phyloP scores from a whole-genome alignment of 64 coral and sea anemone genomes.

The Montipora sp. region DNA sequence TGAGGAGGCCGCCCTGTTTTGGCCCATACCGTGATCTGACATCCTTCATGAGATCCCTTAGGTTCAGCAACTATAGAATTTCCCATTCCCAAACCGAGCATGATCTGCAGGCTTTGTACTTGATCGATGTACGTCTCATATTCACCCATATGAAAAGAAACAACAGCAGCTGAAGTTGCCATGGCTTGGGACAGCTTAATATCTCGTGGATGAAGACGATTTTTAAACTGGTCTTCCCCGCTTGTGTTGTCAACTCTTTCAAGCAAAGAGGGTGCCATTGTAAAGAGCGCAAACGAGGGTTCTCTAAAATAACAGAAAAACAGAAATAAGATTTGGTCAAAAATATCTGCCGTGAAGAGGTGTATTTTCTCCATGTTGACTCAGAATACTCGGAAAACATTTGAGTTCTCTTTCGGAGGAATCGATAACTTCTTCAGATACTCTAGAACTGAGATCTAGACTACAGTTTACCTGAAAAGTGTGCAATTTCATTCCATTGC shows the following conservation, averaged over 20 bases:
- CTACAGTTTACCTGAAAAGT: no score
- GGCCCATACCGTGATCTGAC: background rate
- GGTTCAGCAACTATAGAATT: slow-evolving; percentile 1
- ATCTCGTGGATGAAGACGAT: slow-evolving; percentile 62
- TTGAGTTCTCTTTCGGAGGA: no score
- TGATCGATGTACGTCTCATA: slow-evolving; percentile 18
- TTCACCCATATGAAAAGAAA: slow-evolving; percentile 74
- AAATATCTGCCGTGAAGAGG: no score
- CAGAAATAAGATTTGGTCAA: no score
- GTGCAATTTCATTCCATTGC: no score
- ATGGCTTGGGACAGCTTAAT: slow-evolving; percentile 79
- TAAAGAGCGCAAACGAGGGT: slow-evolving; percentile 57
- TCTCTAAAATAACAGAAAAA: background rate
- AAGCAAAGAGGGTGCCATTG: slow-evolving; percentile 59
- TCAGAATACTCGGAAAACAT: no score
- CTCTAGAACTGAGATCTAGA: no score
- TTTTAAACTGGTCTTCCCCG: slow-evolving; percentile 25
- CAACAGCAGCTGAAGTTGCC: slow-evolving; percentile 79
- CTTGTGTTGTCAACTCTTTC: slow-evolving; percentile 59
- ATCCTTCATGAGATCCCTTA: background rate
- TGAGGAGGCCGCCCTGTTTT: no score
- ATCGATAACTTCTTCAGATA: no score
- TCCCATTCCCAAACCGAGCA: slow-evolving; percentile 77
- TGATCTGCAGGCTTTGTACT: slow-evolving; percentile 75
- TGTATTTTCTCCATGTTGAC: no score